These are phyloP conservation scores for Aporophyla nigra DNA, from an alignment of 2,888 invertebrate species.

Conservation along the genomic window DNA sequence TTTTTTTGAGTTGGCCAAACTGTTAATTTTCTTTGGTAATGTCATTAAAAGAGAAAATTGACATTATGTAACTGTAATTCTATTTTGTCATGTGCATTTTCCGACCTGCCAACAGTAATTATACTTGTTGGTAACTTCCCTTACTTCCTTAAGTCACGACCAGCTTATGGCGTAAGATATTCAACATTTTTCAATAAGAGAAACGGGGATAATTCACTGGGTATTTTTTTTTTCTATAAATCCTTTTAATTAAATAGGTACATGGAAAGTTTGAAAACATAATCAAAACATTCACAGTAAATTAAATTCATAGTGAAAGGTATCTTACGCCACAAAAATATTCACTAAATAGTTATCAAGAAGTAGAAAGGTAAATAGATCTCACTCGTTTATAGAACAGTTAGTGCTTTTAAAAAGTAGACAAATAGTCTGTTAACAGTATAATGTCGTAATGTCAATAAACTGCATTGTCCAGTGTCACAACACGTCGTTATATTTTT, in stretches of 20 bases:
- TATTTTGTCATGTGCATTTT: neutral
- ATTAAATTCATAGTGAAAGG: neutral
- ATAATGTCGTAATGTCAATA: conserved; percentile 43
- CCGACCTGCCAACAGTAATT: neutral
- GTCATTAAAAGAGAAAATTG: neutral
- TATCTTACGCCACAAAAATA: conserved; percentile 49
- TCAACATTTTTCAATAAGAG: neutral
- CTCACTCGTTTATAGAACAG: conserved; percentile 54
- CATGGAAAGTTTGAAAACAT: neutral
- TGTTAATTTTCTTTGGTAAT: neutral
- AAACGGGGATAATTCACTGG: neutral
- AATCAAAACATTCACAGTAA: neutral
- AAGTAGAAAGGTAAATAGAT: conserved; percentile 55
- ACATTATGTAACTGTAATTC: no score
- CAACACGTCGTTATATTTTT: conserved; percentile 32
- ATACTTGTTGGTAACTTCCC: neutral
- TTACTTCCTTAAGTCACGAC: conserved; percentile 23
- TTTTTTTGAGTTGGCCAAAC: neutral
- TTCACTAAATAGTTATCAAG: conserved; percentile 50
- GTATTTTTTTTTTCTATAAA: neutral
- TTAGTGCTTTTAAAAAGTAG: conserved; percentile 50
- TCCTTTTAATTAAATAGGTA: neutral
- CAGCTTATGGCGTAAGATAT: conserved; percentile 38
- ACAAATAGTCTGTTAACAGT: conserved; percentile 42
- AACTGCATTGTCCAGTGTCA: conserved; percentile 53